A percentile compares a stretch with the other conserved stretches of the same genome.
Evolutionary conservation across 2,888 invertebrate genomes (phyloP).

Genomic region (Corbicula japonica): DNA sequence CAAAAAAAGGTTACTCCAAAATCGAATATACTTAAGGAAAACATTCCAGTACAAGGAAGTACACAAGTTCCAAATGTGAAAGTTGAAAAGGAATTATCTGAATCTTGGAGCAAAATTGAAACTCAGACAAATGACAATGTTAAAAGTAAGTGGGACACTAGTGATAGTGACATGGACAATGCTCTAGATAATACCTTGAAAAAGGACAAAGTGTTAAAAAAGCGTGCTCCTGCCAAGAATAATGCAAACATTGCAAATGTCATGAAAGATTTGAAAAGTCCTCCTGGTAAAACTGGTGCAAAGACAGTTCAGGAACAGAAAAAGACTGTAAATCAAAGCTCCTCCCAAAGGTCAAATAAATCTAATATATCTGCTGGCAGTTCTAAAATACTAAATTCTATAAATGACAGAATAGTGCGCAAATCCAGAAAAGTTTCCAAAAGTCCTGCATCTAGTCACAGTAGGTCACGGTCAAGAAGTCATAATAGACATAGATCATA

Average conservation of each 20-base stretch:
- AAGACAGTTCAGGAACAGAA: slow-evolving; percentile 44
- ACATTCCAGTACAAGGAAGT: slow-evolving; percentile 8
- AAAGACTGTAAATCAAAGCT: slow-evolving; percentile 45
- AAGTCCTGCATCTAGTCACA: slow-evolving; percentile 65
- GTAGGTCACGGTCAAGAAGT: slow-evolving; percentile 62
- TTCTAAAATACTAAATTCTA: slow-evolving; percentile 38
- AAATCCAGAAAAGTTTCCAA: slow-evolving; percentile 38
- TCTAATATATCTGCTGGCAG: slow-evolving; percentile 55
- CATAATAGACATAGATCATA: slow-evolving; percentile 66
- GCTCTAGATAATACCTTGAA: slow-evolving; percentile 62
- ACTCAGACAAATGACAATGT: slow-evolving; percentile 73
- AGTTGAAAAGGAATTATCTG: slow-evolving; percentile 67
- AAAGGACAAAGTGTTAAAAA: slow-evolving; percentile 56
- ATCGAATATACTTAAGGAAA: slow-evolving; percentile 52
- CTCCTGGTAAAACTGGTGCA: slow-evolving; percentile 29
- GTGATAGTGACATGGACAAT: slow-evolving; percentile 81
- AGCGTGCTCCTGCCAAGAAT: slow-evolving; percentile 19
- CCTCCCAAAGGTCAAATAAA: slow-evolving; percentile 53
- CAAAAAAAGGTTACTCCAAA: slow-evolving; percentile 64
- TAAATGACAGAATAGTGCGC: slow-evolving; percentile 26
- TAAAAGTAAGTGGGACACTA: slow-evolving; percentile 83
- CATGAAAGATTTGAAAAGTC: slow-evolving; percentile 58
- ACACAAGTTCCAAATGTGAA: slow-evolving; percentile 26
- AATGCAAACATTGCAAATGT: slow-evolving; percentile 27
- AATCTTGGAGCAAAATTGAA: slow-evolving; percentile 82